These are phyloP conservation scores for Drosophila pseudoananassae DNA, from an alignment of 1,140 invertebrate species.

Conservation along the genomic window DNA sequence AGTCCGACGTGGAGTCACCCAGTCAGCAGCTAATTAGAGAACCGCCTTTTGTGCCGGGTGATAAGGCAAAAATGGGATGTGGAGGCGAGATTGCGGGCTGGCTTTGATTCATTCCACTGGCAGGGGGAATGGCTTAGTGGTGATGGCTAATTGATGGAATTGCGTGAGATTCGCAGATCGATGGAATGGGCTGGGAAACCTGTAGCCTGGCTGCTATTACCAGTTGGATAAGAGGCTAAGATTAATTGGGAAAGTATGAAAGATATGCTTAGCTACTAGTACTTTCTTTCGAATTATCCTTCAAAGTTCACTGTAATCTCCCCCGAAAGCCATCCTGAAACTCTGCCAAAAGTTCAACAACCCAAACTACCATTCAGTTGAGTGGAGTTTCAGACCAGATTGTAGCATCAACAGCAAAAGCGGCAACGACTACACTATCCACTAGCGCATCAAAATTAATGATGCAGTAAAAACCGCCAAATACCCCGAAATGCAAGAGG, in stretches of 20 bases:
- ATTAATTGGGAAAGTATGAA: not conserved
- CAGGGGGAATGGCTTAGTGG: conserved; percentile 26
- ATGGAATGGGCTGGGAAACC: conserved; percentile 9
- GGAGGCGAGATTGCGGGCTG: conserved; percentile 49
- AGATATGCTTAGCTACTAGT: not conserved
- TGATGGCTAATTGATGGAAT: conserved; percentile 67
- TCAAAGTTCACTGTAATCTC: not conserved
- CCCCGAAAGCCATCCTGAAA: conserved; percentile 1
- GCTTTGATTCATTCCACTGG: conserved; percentile 21
- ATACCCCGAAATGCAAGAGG: conserved; percentile 65
- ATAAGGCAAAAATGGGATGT: conserved; percentile 56
- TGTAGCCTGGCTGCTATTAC: conserved; percentile 1
- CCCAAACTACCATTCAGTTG: conserved; percentile 34
- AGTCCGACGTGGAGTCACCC: conserved; percentile 29
- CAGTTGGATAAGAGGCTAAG: not conserved
- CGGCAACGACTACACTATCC: conserved; percentile 6
- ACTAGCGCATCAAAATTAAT: conserved; percentile 70
- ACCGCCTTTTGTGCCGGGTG: conserved; percentile 57
- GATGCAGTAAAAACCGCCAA: conserved; percentile 74
- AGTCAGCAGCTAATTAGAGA: conserved; percentile 68
- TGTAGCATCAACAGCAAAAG: conserved; percentile 5
- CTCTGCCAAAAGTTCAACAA: conserved; percentile 30
- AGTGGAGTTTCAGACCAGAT: conserved; percentile 22
- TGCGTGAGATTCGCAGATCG: conserved; percentile 36
- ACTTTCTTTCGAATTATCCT: not conserved